Evolutionary conservation across 2,888 invertebrate species (phyloP).

Genomic region (Chymomyza procnemis): DNA sequence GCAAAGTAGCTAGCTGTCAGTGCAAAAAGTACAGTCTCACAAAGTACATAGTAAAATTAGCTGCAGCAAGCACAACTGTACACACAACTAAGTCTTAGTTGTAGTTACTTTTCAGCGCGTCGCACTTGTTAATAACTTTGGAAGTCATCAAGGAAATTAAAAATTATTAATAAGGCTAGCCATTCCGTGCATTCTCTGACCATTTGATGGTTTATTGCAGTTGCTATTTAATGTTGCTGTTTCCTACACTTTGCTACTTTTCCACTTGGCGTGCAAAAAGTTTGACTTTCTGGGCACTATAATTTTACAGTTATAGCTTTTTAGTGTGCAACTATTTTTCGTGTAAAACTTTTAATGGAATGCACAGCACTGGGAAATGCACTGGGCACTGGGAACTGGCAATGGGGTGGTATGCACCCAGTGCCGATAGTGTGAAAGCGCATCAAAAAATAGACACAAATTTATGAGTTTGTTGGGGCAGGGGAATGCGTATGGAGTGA

Average conservation of each 20-base stretch:
- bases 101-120: slow-evolving; percentile 33
- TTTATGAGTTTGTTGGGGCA: slow-evolving; percentile 10
- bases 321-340: slow-evolving; percentile 72
- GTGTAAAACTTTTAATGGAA: slow-evolving; percentile 74
- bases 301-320: slow-evolving; percentile 72
- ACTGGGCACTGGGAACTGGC: slow-evolving; percentile 26
- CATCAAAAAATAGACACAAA: slow-evolving; percentile 70
- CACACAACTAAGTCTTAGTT: slow-evolving; percentile 5
- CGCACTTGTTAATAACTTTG: slow-evolving; percentile 72
- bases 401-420: not conserved
- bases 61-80: slow-evolving; percentile 22
- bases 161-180: slow-evolving; percentile 74
- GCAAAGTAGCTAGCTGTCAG: not conserved
- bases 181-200: slow-evolving; percentile 14
- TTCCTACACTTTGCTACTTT: not conserved
- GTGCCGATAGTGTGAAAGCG: slow-evolving; percentile 57
- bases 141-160: slow-evolving; percentile 77
- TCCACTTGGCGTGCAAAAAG: slow-evolving; percentile 2
- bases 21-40: not conserved
- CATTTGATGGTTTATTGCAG: slow-evolving; percentile 64
- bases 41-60: not conserved
- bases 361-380: slow-evolving; percentile 65
- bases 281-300: slow-evolving; percentile 48
- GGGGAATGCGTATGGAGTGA: not conserved
- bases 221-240: slow-evolving; percentile 47